Conservation (phyloP, 2,113 vertebrate genomes). For the Girardinichthys multiradiatus region DNA sequence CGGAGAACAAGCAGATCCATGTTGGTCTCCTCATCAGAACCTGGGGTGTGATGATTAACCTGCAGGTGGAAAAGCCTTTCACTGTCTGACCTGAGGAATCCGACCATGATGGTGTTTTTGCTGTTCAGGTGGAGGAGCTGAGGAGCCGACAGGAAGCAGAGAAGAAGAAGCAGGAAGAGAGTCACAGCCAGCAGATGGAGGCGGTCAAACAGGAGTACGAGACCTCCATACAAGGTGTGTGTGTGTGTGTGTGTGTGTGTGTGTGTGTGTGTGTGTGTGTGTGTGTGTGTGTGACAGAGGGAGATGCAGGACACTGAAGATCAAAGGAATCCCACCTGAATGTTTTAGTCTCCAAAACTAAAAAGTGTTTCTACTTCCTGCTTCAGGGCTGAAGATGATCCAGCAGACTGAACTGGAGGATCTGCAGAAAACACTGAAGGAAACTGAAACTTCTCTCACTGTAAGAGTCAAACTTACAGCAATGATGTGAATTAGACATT, state of each 20-base stretch:
- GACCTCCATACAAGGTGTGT: slow-evolving; percentile 84
- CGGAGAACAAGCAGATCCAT: too few relatives aligned
- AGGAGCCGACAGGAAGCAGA: slow-evolving; percentile 86
- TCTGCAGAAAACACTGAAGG: slow-evolving; percentile 82
- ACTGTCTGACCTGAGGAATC: too few relatives aligned
- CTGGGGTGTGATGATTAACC: too few relatives aligned
- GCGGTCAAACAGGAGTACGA: slow-evolving; percentile 84
- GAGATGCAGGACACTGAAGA: not conserved
- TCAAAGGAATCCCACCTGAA: not conserved
- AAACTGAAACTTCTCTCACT: slow-evolving; percentile 84
- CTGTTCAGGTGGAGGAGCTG: slow-evolving; percentile 87
- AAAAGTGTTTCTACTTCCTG: slow-evolving; percentile 4
- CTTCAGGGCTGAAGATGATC: slow-evolving; percentile 84
- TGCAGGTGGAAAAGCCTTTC: too few relatives aligned
- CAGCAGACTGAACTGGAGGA: slow-evolving; percentile 83
- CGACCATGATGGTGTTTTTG: not conserved
- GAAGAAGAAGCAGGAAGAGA: slow-evolving; percentile 83
- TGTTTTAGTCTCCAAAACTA: not conserved
- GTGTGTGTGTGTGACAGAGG: not conserved
- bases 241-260: too few relatives aligned
- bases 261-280: too few relatives aligned
- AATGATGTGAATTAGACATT: too few relatives aligned
- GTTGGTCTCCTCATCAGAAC: too few relatives aligned
- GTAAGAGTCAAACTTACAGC: slow-evolving; percentile 68
- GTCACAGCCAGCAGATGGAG: slow-evolving; percentile 83